These are phyloP conservation scores for Neosilurus mollespiculum DNA, from an alignment of 2,797 vertebrate species.

Conservation along the genomic window DNA sequence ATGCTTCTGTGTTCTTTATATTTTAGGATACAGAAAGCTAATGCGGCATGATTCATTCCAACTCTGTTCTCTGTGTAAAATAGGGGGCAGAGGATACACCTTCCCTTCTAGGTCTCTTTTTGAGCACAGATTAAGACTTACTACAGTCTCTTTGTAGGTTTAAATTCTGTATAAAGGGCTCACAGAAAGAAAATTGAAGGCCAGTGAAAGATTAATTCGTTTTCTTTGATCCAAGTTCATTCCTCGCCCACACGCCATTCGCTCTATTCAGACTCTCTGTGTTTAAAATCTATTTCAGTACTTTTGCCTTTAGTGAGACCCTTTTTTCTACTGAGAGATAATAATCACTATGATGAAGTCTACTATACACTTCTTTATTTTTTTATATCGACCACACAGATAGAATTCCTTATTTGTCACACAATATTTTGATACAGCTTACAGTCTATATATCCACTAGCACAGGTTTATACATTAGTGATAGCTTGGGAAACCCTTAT, in stretches of 20 bases:
- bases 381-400: not conserved
- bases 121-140: conserved; percentile 54
- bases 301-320: conserved; percentile 22
- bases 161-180: conserved; percentile 48
- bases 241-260: not conserved
- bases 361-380: conserved; percentile 10
- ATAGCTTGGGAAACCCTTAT: not conserved
- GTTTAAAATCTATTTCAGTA: conserved; percentile 34
- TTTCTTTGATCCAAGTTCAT: conserved; percentile 52
- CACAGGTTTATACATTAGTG: no score
- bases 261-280: conserved; percentile 36
- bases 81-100: not conserved
- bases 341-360: conserved; percentile 6
- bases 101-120: not conserved
- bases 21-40: not conserved
- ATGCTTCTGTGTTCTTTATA: not conserved
- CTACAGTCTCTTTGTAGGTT: conserved; percentile 38
- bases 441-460: not conserved
- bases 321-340: not conserved
- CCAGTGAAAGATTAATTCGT: conserved; percentile 53
- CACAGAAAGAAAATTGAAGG: conserved; percentile 52
- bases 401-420: not conserved
- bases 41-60: not conserved
- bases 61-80: not conserved
- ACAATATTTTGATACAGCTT: not conserved